Base-by-base conservation (phyloP, 1,140 invertebrate genomes). In the Mactra quadrangularis region DNA sequence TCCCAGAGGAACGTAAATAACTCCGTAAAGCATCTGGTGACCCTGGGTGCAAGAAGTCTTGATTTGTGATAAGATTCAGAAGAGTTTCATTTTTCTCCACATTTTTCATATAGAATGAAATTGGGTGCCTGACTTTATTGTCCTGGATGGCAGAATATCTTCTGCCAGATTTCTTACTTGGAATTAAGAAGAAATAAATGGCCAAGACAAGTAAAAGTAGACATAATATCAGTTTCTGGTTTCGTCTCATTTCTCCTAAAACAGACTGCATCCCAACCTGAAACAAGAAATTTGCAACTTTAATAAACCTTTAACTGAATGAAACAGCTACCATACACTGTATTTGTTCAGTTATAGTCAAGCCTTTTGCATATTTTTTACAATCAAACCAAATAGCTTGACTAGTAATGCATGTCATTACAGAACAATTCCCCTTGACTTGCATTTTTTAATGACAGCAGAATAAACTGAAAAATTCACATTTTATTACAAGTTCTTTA, bases 31-130 rank as follows among this genome's bases (percentile, higher is more conserved):
- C 79, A 27, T n/a, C 0, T 27, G 22, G 27, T 7, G 79, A 64
- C 3, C 22, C 50, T 15, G 57, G 41, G 45, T 82, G 45, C 19
- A 13, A 1, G 53, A 64, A 82, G 17, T 52, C 55, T 9, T 74
- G 79, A 35, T 66, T n/a, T 17, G 45, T 74, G 15, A 71, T 45
- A 0, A 60, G 31, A 31, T 64, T 31, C 19, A 82, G 72, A 9
- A 82, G 38, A 15, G 79, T 82, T 9, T 66, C 79, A 53, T 82
- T 82, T 52, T 59, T 82, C 9, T 29, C 15, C 15, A 62, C 55
- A 31, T 75, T 31, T n/a, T 25, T 55, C 31, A 60, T 13, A 22
- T 25, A 82, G 47, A 74, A 41, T 17, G 79, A 82, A 13, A 75
- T 19, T 45, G 55, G 38, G 53, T 82, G 79, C 19, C 79, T n/a